Evolutionary conservation across 2,888 invertebrate species (phyloP), one percentile per base, ranked within the genome.

Genomic region (Anagyrus pseudococci): DNA sequence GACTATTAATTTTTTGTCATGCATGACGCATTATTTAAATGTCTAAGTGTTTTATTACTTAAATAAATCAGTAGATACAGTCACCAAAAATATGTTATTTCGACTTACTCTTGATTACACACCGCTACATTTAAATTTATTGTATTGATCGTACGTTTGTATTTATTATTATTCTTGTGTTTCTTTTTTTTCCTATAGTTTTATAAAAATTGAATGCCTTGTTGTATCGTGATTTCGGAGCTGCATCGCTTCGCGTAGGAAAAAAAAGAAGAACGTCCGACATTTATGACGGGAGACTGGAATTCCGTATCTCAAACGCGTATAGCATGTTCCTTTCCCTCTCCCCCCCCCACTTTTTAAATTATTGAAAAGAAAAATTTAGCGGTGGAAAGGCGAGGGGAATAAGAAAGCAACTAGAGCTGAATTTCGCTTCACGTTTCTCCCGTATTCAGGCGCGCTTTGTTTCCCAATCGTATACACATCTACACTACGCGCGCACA

Each of bases 341-440:
- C 37, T 47, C 25, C 19, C 15, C 29, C 15, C 33, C 33, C 15
- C 33, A 8, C 33, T 37, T 37, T 37, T 37, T 37, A 15, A 37
- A 37, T 37, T 37, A 4, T 37, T 48, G 47, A 56, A 56, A 47
- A 19, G 48, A 48, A 40, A 19, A 56, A 56, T 37, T 26, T 17
- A 26, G 41, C 15, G 10, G 43, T 20, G 13, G 25, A 25, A 6
- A 40, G 71, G 69, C 23, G 37, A 41, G 43, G 26, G 19, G 22
- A 43, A n/a, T 25, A n/a, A 44, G 54, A 33, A 23, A 17, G 50
- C 33, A 26, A 69, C 69, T 69, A 68, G 66, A 72, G 74, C 77
- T 78, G 77, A 77, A n/a, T n/a, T n/a, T n/a, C n/a, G n/a, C n/a
- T n/a, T n/a, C n/a, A n/a, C n/a, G n/a, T n/a, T n/a, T n/a, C n/a